Base-by-base conservation (phyloP, 2,113 vertebrate genomes). In the Chlorodrepanis virens region DNA sequence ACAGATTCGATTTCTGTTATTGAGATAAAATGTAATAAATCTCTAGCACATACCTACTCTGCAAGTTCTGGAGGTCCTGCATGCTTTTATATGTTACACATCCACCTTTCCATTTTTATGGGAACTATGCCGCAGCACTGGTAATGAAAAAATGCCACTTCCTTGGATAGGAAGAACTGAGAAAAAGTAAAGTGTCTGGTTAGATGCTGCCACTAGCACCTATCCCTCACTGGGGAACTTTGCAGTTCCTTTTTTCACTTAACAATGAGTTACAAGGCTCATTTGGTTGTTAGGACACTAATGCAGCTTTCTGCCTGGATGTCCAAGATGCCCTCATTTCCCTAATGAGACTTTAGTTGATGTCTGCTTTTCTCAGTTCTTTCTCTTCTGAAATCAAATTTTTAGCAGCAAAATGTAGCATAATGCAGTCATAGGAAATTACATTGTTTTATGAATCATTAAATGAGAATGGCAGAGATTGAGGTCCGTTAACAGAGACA, bases 401-500 rank as follows among this genome's bases (percentile, higher is more conserved):
- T 65, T 82, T n/a, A 44, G 35, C 69, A 91, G 65, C 33, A 67
- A 71, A 93, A 90, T 68, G 24, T 14, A 83, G 35, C 6, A 1
- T 76, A 87, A 85, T 9, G 17, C 35, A 90, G 44, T 86, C 29
- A 29, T 22, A 87, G 35, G 47, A 72, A 86, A 93, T 86, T 25
- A 77, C 42, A 80, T 13, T 77, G 44, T 85, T 94, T 91, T 93
- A 94, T 90, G 90, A 90, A 94, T 94, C 87, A 67, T 87, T 90
- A 85, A 90, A 83, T 56, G 35, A 88, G 60, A 83, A 77, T 13
- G 52, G 54, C 42, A 88, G 61, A 82, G 44, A 91, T 10, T 31
- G 75, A 94, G 29, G 68, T 88, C 93, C 74, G 93, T 87, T 87
- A 76, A 59, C 27, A 23, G 35, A 54, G 75, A 76, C 68, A 83